phyloP scores from a whole-genome alignment of 2,888 invertebrate species.

The Oscheius onirici region DNA sequence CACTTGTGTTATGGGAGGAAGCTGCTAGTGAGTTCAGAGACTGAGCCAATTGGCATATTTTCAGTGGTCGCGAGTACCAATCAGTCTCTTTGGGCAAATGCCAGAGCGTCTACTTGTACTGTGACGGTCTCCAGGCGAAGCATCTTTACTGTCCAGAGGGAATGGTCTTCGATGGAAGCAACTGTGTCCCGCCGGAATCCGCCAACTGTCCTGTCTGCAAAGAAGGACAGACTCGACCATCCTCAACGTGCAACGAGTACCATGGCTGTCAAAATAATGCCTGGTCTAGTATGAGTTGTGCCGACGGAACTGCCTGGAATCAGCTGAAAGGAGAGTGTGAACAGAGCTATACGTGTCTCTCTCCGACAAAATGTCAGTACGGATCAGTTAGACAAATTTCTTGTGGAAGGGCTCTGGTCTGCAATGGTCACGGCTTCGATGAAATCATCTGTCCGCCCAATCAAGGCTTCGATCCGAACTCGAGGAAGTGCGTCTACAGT shows the following conservation, averaged over 20 bases:
- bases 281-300: not conserved
- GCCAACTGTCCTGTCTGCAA: slow-evolving; percentile 9
- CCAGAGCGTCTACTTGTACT: slow-evolving; percentile 25
- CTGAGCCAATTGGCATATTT: not conserved
- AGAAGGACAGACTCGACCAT: not conserved
- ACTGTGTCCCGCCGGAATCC: slow-evolving; percentile 1
- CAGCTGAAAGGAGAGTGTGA: slow-evolving; percentile 1
- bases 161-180: slow-evolving; percentile 20
- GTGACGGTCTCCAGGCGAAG: slow-evolving; percentile 14
- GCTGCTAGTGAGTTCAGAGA: slow-evolving; percentile 1
- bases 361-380: slow-evolving; percentile 5
- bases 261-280: not conserved
- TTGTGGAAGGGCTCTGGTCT: slow-evolving; percentile 11
- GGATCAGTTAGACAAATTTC: not conserved
- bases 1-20: slow-evolving; percentile 5
- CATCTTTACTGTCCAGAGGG: slow-evolving; percentile 18
- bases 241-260: slow-evolving; percentile 6
- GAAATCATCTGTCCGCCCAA: slow-evolving; percentile 15
- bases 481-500: slow-evolving; percentile 10
- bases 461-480: not conserved
- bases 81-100: slow-evolving; percentile 20
- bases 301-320: slow-evolving; percentile 9
- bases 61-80: slow-evolving; percentile 21
- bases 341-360: slow-evolving; percentile 10
- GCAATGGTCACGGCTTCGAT: slow-evolving; percentile 22